Evolutionary conservation across 2,113 vertebrate genomes (phyloP).

Genomic region (Phylloscopus trochiloides): DNA sequence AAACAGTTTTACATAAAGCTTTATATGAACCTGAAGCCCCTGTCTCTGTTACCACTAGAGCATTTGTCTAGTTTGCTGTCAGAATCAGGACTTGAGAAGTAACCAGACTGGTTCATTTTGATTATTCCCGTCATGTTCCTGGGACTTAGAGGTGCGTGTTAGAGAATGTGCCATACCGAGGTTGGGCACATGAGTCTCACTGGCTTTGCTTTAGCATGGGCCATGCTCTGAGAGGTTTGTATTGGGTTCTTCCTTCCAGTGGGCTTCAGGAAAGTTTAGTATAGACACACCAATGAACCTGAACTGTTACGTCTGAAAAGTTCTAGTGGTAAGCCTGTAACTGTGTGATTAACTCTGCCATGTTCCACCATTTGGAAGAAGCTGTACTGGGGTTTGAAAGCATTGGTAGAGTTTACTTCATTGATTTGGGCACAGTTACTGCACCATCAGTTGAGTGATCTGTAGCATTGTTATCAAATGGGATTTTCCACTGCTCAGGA

Average conservation of each 20-base stretch:
- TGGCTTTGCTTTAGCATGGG: background rate
- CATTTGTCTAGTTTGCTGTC: background rate
- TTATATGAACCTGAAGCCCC: background rate
- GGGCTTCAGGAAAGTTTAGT: background rate
- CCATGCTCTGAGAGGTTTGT: background rate
- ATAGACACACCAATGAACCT: accelerated
- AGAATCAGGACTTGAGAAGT: background rate
- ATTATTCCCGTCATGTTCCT: background rate
- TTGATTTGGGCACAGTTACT: background rate
- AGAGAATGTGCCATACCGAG: accelerated
- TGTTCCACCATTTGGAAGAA: background rate
- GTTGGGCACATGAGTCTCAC: background rate
- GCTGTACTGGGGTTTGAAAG: background rate
- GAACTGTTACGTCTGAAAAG: background rate
- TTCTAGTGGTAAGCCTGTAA: background rate
- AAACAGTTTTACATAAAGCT: background rate
- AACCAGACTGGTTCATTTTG: background rate
- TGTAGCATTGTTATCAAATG: background rate
- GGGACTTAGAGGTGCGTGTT: accelerated
- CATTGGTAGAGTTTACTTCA: background rate
- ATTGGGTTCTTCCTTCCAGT: background rate
- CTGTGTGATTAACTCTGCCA: background rate
- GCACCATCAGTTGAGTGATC: accelerated
- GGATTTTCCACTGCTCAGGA: background rate
- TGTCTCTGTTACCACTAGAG: background rate